Evolutionary conservation across 1,140 invertebrate genomes (phyloP).

Genomic region (honey bee (Apis mellifera)): DNA sequence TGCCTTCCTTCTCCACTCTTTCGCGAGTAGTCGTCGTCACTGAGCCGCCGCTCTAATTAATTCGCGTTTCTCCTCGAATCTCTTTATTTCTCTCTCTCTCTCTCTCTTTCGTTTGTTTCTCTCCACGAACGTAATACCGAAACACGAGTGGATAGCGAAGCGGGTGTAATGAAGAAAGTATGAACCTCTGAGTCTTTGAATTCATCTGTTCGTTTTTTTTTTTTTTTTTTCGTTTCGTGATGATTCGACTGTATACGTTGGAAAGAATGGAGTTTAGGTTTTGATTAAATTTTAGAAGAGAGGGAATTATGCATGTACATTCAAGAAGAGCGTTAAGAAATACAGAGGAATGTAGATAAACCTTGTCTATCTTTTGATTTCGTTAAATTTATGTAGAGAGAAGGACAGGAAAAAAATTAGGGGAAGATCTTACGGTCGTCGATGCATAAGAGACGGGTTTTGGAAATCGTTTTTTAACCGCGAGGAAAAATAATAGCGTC

Average conservation of each 20-base stretch:
- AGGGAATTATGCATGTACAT: too few relatives aligned
- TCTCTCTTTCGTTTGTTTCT: background rate
- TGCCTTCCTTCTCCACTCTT: conserved; percentile 41
- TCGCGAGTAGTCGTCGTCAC: conserved; percentile 23
- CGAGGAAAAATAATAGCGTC: conserved; percentile 71
- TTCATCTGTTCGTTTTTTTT: background rate
- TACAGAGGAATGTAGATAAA: too few relatives aligned
- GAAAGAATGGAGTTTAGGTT: too few relatives aligned
- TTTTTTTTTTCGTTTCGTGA: too few relatives aligned
- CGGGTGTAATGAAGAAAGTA: conserved; percentile 44
- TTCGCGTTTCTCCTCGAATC: conserved; percentile 52
- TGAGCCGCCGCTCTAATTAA: conserved; percentile 62
- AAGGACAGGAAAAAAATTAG: too few relatives aligned
- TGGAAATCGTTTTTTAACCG: conserved; percentile 60
- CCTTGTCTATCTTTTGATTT: too few relatives aligned
- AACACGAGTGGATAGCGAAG: conserved; percentile 20
- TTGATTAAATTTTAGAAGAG: too few relatives aligned
- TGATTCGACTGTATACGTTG: background rate
- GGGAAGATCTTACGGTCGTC: too few relatives aligned
- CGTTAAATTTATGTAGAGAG: too few relatives aligned
- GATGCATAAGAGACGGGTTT: too few relatives aligned
- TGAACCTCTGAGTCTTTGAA: background rate
- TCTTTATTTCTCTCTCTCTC: background rate
- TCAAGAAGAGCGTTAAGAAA: too few relatives aligned
- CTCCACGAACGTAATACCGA: conserved; percentile 32